phyloP scores from a whole-genome alignment of 2,113 vertebrate species.

The Sialia sialis region DNA sequence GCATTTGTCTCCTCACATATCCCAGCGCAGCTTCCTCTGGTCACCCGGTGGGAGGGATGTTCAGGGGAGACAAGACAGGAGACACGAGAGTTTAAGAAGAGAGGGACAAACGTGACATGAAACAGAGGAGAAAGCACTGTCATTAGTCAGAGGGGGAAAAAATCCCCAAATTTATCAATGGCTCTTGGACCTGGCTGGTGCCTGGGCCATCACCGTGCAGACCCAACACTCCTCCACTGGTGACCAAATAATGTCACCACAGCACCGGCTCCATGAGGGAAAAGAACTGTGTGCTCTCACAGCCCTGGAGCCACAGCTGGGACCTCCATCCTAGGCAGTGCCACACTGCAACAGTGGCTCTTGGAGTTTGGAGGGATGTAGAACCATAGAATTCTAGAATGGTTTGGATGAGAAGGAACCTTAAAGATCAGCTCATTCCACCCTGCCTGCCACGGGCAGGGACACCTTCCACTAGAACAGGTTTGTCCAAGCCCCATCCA shows the following conservation, averaged over 20 bases:
- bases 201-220: accelerated
- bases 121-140: conserved; percentile 60
- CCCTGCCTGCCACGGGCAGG: background rate
- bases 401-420: background rate
- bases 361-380: accelerated
- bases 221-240: background rate
- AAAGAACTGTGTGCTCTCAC: background rate
- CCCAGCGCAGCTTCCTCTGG: conserved; percentile 99
- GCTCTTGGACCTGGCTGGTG: background rate
- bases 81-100: conserved; percentile 50
- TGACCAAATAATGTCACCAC: background rate
- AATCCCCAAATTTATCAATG: background rate
- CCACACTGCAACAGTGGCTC: background rate
- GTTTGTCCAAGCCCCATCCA: background rate
- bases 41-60: conserved; percentile 64
- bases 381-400: background rate
- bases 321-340: background rate
- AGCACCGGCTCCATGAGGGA: background rate
- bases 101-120: conserved; percentile 51
- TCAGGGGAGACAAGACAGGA: conserved; percentile 74
- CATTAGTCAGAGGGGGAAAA: background rate
- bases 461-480: background rate
- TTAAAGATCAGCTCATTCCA: background rate
- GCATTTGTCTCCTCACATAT: conserved; percentile 88
- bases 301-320: accelerated